A percentile compares a stretch with the other conserved stretches of the same genome.
Conservation (phyloP, 2,797 vertebrate genomes). For the Avahi laniger region DNA sequence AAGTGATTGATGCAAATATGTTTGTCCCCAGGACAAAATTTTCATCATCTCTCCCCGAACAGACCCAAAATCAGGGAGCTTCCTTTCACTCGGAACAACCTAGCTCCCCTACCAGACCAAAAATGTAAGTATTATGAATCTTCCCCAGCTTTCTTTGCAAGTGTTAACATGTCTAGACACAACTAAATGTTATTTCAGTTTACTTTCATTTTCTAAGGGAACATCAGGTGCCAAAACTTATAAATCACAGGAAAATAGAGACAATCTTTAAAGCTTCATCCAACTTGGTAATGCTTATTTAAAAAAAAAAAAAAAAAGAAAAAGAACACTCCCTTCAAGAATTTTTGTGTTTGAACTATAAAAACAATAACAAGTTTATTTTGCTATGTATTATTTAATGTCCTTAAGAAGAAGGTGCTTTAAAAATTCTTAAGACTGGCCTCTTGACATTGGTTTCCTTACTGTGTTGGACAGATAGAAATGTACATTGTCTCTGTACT, state of each 20-base stretch:
- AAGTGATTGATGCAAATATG: constrained; percentile 25
- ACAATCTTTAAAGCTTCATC: not conserved
- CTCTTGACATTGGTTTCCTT: not conserved
- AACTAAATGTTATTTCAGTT: not conserved
- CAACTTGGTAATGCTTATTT: not conserved
- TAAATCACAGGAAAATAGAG: constrained; percentile 1
- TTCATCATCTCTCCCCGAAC: constrained; percentile 82
- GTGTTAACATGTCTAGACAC: not conserved
- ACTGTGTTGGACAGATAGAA: not conserved
- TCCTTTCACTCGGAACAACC: constrained; percentile 81
- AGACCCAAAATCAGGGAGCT: constrained; percentile 83
- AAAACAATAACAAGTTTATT: not conserved
- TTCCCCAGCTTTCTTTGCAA: not conserved
- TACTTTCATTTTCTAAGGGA: constrained; percentile 35
- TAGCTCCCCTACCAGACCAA: constrained; percentile 87
- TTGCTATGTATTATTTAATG: not conserved
- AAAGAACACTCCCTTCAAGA: not conserved
- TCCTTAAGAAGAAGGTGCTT: not conserved
- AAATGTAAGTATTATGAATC: constrained; percentile 86
- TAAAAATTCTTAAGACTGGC: not conserved
- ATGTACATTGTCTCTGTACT: not conserved
- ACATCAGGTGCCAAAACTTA: not conserved
- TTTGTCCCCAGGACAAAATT: constrained; percentile 82
- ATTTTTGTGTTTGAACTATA: constrained; percentile 32
- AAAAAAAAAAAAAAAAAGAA: not conserved